phyloP scores from a whole-genome alignment of 1,140 invertebrate genomes.

The Ladona fulva region DNA sequence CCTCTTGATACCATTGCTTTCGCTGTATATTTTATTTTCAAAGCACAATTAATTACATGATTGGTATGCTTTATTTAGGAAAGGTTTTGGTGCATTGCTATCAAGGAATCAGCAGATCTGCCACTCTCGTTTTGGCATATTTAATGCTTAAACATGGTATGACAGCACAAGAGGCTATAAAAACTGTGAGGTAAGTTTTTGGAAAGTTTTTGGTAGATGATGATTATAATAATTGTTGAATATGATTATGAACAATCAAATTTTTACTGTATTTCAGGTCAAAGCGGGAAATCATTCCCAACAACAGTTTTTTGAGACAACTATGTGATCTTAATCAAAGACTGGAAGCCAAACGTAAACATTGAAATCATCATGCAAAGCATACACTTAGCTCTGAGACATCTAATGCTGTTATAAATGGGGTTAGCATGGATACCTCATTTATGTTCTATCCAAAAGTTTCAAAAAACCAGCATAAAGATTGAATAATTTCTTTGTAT shows the following conservation, averaged over 20 bases:
- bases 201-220: background rate
- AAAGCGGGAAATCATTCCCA: conserved; percentile 36
- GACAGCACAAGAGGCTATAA: conserved; percentile 63
- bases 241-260: background rate
- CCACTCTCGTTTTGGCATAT: conserved; percentile 69
- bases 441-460: too few relatives aligned
- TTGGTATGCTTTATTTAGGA: conserved; percentile 39
- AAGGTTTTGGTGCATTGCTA: conserved; percentile 72
- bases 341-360: background rate
- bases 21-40: too few relatives aligned
- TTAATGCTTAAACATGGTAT: conserved; percentile 73
- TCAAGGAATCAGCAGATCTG: conserved; percentile 71
- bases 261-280: conserved; percentile 23
- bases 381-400: too few relatives aligned
- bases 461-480: too few relatives aligned
- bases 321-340: conserved; percentile 29
- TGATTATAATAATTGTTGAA: background rate
- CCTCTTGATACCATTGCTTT: too few relatives aligned
- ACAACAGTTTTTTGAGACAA: conserved; percentile 38
- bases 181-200: conserved; percentile 36
- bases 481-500: too few relatives aligned
- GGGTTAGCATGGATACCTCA: too few relatives aligned
- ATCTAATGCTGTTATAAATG: too few relatives aligned
- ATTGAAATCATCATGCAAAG: background rate
- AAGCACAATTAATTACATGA: too few relatives aligned